These are phyloP conservation scores for Phyto melanocephala DNA, from an alignment of 2,888 invertebrate species.

Conservation along the genomic window DNA sequence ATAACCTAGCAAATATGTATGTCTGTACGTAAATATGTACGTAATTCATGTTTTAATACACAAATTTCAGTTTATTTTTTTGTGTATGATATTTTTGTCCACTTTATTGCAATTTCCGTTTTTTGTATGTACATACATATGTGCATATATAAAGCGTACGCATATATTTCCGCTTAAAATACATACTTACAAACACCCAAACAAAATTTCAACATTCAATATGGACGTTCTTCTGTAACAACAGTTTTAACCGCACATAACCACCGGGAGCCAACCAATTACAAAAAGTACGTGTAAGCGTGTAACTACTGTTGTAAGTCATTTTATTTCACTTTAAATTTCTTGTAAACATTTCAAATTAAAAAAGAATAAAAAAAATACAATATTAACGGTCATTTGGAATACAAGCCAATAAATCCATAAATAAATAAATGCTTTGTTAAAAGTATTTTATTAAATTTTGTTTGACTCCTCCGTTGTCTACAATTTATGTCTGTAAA, in stretches of 20 bases:
- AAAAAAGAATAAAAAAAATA: background rate
- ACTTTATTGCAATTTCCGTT: slow-evolving; percentile 19
- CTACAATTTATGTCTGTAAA: background rate
- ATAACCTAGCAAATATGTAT: background rate
- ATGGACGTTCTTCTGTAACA: slow-evolving; percentile 34
- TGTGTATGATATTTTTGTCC: background rate
- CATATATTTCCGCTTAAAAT: slow-evolving; percentile 34
- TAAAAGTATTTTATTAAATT: background rate
- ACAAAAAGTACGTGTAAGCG: background rate
- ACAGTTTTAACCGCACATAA: background rate
- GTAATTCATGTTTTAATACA: no score
- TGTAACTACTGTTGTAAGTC: background rate
- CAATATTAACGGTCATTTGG: background rate
- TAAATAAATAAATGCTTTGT: background rate
- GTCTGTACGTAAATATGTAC: no score
- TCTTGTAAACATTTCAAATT: background rate
- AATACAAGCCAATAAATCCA: background rate
- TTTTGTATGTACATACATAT: background rate
- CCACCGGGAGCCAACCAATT: background rate
- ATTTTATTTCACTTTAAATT: background rate
- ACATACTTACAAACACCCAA: background rate
- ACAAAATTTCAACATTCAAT: background rate
- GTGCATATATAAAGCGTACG: background rate
- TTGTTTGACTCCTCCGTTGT: slow-evolving; percentile 2
- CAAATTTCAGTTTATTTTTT: slow-evolving; percentile 6